Evolutionary conservation across 2,113 vertebrate genomes (phyloP), one percentile per base, ranked within the genome.

Genomic region (Ceratotherium simum): DNA sequence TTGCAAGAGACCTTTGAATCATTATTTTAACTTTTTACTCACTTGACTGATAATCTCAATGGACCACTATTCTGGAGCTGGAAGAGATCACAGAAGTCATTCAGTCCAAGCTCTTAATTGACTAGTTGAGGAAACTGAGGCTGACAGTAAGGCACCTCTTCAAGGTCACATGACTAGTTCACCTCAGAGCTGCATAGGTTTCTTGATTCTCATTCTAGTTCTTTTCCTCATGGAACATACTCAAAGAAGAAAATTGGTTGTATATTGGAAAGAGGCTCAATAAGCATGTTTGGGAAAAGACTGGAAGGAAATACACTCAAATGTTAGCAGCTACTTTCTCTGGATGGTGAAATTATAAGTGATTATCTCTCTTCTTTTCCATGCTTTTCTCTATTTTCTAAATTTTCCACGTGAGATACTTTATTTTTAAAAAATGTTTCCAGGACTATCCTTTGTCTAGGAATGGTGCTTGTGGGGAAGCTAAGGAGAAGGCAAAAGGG

Each of bases 251-350:
- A 94, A 94, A 94, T 90, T 21, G 72, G 36, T 62, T 58, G 29
- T n/a, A 18, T 78, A 64, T 85, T 42, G 42, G 42, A 79, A 96
- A 97, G 67, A 80, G 29, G 90, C 17, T 89, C n/a, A 48, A 23
- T 78, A 88, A 95, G 46, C 62, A 81, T 10, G 21, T 76, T 72
- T 1, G 73, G 73, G 56, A 93, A 91, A 25, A 96, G 29, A 87
- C 23, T 65, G 31, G 65, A 96, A 88, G 75, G 86, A 82, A 93
- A 86, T 56, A 96, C 25, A 36, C 36, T 42, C 93, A 94, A 79
- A 91, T 81, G 25, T 39, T 58, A 89, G 51, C 70, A 54, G 42
- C 18, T 75, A 62, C 65, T 76, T 82, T 91, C 42, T 90, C 56
- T 79, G 46, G 25, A 67, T 84, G 80, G 16, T 64, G 36, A 69